Conservation (phyloP, 2,888 invertebrate genomes). For the Leptinotarsa juncta region DNA sequence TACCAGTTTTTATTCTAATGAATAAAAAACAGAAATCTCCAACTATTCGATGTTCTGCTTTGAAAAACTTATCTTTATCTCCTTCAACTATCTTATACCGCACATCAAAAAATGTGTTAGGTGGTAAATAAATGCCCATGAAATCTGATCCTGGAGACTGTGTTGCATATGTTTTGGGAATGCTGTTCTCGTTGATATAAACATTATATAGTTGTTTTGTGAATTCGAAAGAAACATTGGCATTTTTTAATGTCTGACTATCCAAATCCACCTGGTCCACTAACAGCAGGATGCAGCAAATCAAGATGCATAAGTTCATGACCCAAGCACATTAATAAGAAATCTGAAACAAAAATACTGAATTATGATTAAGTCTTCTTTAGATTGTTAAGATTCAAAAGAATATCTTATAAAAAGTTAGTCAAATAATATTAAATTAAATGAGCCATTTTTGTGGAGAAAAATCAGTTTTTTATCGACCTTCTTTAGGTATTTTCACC, state of each 20-base stretch:
- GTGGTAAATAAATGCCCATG: conserved; percentile 76
- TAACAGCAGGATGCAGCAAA: conserved; percentile 62
- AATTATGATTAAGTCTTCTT: no score
- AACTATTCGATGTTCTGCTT: conserved; percentile 87
- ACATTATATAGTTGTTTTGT: conserved; percentile 83
- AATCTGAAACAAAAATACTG: conserved; percentile 57
- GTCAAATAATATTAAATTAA: no score
- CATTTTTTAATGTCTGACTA: conserved; percentile 54
- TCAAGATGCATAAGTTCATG: conserved; percentile 61
- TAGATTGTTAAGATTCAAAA: no score
- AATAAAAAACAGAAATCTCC: conserved; percentile 96
- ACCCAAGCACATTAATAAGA: conserved; percentile 63
- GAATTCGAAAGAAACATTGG: conserved; percentile 73
- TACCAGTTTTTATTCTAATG: conserved; percentile 88
- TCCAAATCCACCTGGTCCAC: conserved; percentile 47
- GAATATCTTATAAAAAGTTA: no score
- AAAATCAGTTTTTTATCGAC: no score
- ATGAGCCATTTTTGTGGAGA: no score
- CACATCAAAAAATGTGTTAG: conserved; percentile 11
- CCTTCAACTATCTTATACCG: conserved; percentile 90
- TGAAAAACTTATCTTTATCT: conserved; percentile 91
- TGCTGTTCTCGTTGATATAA: conserved; percentile 91
- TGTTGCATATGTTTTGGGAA: conserved; percentile 86
- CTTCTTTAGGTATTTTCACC: no score
- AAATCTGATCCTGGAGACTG: conserved; percentile 78